A percentile compares a stretch with the other conserved stretches of the same genome.
These are phyloP conservation scores for Sinocyclocheilus rhinocerous DNA, from an alignment of 2,113 vertebrate genomes.

Conservation along the genomic window DNA sequence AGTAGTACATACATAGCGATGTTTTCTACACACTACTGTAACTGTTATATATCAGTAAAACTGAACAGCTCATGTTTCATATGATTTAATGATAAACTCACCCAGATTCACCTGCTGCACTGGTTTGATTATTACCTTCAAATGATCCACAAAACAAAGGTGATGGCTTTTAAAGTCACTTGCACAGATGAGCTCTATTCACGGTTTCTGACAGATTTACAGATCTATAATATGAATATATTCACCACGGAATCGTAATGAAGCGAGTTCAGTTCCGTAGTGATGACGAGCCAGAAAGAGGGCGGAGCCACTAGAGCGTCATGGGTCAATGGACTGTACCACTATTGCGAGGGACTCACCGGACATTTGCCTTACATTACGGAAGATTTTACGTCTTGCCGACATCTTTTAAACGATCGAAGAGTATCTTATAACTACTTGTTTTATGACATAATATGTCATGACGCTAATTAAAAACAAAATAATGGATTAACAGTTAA, in stretches of 20 bases:
- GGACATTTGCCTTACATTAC: too few relatives aligned
- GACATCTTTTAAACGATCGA: too few relatives aligned
- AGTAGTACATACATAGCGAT: too few relatives aligned
- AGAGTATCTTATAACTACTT: too few relatives aligned
- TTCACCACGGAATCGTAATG: not conserved
- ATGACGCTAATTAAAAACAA: too few relatives aligned
- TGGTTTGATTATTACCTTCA: not conserved
- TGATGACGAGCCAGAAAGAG: not conserved
- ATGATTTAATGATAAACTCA: not conserved
- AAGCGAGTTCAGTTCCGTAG: not conserved
- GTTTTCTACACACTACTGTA: too few relatives aligned
- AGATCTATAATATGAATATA: not conserved
- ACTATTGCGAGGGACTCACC: not conserved
- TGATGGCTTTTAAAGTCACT: not conserved
- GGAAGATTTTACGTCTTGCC: too few relatives aligned
- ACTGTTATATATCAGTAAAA: too few relatives aligned
- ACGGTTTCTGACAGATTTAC: not conserved
- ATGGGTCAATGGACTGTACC: constrained; percentile 25
- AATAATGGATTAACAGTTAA: too few relatives aligned
- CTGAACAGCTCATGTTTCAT: not conserved
- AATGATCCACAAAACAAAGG: not conserved
- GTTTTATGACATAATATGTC: too few relatives aligned
- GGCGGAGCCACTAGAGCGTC: constrained; percentile 7
- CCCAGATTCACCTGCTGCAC: constrained; percentile 20
- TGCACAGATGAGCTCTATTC: not conserved